A percentile compares a stretch with the other conserved stretches of the same genome.
Conservation (phyloP, 2,113 vertebrate genomes). For the Saimiri boliviensis region DNA sequence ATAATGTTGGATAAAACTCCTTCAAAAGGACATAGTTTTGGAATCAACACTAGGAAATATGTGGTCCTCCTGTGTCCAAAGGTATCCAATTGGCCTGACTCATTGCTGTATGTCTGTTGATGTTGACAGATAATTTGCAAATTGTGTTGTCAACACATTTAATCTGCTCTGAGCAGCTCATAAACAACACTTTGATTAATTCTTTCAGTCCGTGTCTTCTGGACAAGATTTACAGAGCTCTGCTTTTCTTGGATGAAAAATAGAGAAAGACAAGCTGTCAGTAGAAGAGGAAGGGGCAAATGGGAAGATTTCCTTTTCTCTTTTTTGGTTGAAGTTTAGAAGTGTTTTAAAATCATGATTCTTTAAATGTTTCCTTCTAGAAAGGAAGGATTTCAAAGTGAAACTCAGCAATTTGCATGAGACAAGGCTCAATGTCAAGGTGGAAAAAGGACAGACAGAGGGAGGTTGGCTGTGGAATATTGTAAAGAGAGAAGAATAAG, state of each 20-base stretch:
- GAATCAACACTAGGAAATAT: slow-evolving; percentile 58
- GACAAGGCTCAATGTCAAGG: background rate
- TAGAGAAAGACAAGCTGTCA: slow-evolving; percentile 82
- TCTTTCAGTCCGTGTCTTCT: slow-evolving; percentile 81
- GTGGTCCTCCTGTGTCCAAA: slow-evolving; percentile 34
- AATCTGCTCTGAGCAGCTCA: slow-evolving; percentile 84
- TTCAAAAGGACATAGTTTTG: slow-evolving; percentile 48
- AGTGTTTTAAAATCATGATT: slow-evolving; percentile 70
- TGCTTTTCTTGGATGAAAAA: slow-evolving; percentile 85
- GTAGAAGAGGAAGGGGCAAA: slow-evolving; percentile 34
- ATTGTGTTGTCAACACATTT: slow-evolving; percentile 84
- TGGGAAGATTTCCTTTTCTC: slow-evolving; percentile 60
- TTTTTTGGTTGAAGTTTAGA: slow-evolving; percentile 69
- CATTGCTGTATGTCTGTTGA: slow-evolving; percentile 64
- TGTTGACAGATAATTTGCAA: slow-evolving; percentile 84
- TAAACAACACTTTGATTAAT: slow-evolving; percentile 88
- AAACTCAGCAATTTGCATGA: slow-evolving; percentile 54
- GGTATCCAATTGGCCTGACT: slow-evolving; percentile 59
- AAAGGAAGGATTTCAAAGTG: slow-evolving; percentile 65
- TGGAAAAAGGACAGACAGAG: background rate
- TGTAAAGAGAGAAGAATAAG: background rate
- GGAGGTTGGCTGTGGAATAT: background rate
- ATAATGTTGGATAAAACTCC: slow-evolving; percentile 33
- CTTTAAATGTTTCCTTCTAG: slow-evolving; percentile 61
- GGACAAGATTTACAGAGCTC: slow-evolving; percentile 84